These are phyloP conservation scores for Vanessa atalanta DNA, from an alignment of 1,140 invertebrate genomes.

Conservation along the genomic window DNA sequence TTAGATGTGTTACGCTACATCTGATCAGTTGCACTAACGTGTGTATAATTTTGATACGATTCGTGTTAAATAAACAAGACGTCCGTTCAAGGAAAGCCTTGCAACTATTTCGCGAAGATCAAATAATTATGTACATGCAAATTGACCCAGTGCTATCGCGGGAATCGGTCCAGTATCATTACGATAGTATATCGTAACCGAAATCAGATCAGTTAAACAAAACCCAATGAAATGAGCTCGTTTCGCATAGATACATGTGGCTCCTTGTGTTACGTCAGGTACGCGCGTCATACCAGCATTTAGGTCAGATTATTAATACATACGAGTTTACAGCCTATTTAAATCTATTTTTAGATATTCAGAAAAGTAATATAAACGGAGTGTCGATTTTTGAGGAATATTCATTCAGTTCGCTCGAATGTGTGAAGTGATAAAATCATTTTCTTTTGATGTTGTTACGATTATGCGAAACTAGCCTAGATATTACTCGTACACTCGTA, in stretches of 20 bases:
- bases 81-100: not conserved
- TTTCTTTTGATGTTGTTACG: slow-evolving; percentile 23
- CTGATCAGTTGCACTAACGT: too few relatives aligned
- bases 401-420: slow-evolving; percentile 37
- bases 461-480: slow-evolving; percentile 19
- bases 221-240: slow-evolving; percentile 44
- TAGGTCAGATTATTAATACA: slow-evolving; percentile 69
- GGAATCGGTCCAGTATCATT: slow-evolving; percentile 24
- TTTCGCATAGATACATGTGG: slow-evolving; percentile 44
- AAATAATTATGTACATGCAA: slow-evolving; percentile 12
- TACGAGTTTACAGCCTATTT: slow-evolving; percentile 67
- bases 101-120: slow-evolving; percentile 1
- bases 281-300: slow-evolving; percentile 63
- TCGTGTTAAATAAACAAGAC: not conserved
- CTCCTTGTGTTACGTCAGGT: slow-evolving; percentile 56
- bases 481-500: slow-evolving; percentile 4
- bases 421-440: slow-evolving; percentile 17
- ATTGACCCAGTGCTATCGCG: slow-evolving; percentile 1
- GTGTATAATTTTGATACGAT: too few relatives aligned
- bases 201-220: slow-evolving; percentile 47
- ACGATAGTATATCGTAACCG: slow-evolving; percentile 39
- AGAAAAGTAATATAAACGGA: slow-evolving; percentile 46
- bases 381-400: slow-evolving; percentile 30
- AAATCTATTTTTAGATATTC: slow-evolving; percentile 55
- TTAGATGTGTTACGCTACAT: too few relatives aligned